Base-by-base conservation (phyloP, 2,888 invertebrate species). In the Ptychoptera albimana region DNA sequence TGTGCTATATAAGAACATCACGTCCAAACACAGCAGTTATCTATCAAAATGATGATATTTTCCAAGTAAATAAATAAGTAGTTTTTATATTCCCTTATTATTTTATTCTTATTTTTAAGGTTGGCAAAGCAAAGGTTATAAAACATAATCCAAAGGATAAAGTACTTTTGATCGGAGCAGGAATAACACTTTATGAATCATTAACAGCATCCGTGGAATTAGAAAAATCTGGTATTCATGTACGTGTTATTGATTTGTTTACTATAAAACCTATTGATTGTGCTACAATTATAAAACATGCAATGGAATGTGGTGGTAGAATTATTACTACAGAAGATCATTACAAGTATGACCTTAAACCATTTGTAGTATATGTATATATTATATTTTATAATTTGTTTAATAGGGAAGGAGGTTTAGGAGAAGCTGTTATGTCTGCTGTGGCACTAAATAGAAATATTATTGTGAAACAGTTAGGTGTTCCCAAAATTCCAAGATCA, bases 281-380 rank as follows among this genome's bases (percentile, higher is more conserved):
- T 44, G 75, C 74, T 1, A 72, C 79, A 2, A 77, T 99, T 36
- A 62, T 82, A 36, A 68, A 71, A 43, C 78, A 88, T 61, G 94
- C 91, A 2, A 71, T 72, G 49, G 81, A 80, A 44, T 80, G 75
- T 45, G 83, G 82, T 8, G 92, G 92, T 1, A 71, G 78, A 9
- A 75, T 98, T 45, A 63, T 98, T 42, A 91, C 92, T 32, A 92
- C 96, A 0, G 98, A 98, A 65, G 98, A 98, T 63, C 98, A 98
- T 66, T 98, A 98, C 64, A 79, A 83, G 51, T 87, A 87, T 64
- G 94, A 82, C 11, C 4, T 78, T 39, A 49, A 23, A 23, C 60
- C 58, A 30, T 32, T 37, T n/a, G n/a, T n/a, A n/a, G n/a, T n/a
- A n/a, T n/a, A n/a, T n/a, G n/a, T n/a, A n/a, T n/a, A n/a, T n/a